phyloP scores from a whole-genome alignment of 2,888 invertebrate species.

The Epinotia ramella region DNA sequence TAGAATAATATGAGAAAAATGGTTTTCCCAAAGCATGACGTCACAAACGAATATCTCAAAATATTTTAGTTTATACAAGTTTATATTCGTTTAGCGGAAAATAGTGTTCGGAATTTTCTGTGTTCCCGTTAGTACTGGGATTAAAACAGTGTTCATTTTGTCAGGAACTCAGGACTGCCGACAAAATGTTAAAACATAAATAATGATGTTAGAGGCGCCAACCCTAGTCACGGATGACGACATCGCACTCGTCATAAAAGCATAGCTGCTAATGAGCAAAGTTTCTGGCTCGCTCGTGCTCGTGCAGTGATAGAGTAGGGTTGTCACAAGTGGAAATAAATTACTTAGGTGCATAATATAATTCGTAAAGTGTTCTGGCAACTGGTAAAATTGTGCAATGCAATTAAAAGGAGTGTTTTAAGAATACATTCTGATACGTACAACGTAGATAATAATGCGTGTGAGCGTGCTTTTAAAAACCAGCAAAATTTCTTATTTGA shows the following conservation, averaged over 20 bases:
- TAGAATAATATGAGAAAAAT: too few species aligned
- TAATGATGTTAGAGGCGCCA: constrained; percentile 11
- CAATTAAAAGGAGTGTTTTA: too few species aligned
- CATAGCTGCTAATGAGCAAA: constrained; percentile 61
- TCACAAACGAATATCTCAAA: too few species aligned
- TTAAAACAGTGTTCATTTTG: background rate
- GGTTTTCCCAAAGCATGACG: too few species aligned
- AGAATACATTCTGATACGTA: too few species aligned
- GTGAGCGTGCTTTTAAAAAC: background rate
- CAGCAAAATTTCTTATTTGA: background rate
- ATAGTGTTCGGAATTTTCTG: too few species aligned
- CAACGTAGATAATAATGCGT: too few species aligned
- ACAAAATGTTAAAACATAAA: background rate
- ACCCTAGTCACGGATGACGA: constrained; percentile 42
- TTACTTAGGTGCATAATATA: background rate
- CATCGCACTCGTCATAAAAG: constrained; percentile 55
- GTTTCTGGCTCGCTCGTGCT: constrained; percentile 53
- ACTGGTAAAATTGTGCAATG: too few species aligned
- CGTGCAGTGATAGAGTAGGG: constrained; percentile 48
- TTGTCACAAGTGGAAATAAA: constrained; percentile 24
- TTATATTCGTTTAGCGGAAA: too few species aligned
- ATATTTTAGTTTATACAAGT: too few species aligned
- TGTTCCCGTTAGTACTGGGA: background rate
- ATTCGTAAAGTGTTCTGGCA: too few species aligned
- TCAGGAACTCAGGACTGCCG: background rate